Evolutionary conservation across 2,797 vertebrate genomes (phyloP).

Genomic region (Taenioides sp.): DNA sequence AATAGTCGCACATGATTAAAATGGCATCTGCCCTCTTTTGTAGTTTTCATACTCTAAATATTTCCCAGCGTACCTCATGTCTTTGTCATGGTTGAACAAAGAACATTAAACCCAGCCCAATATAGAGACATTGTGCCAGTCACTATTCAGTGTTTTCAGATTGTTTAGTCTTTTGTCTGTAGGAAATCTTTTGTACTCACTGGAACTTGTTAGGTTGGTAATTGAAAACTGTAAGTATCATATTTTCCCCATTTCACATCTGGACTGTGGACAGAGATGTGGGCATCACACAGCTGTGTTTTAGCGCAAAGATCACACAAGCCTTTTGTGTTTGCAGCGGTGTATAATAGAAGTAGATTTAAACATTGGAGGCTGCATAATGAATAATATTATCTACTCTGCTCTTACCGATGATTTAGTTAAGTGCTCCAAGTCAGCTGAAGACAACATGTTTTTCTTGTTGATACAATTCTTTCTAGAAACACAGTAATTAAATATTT

Average conservation of each 20-base stretch:
- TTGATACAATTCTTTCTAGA: background rate
- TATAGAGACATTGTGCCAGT: constrained; percentile 65
- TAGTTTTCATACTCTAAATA: constrained; percentile 48
- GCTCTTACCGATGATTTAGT: background rate
- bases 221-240: constrained; percentile 13
- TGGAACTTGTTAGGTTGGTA: constrained; percentile 7
- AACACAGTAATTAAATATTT: constrained; percentile 8
- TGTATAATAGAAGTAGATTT: constrained; percentile 18
- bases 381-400: background rate
- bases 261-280: constrained; percentile 29
- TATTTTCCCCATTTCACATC: constrained; percentile 28
- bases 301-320: constrained; percentile 25
- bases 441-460: background rate
- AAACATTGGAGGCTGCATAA: background rate
- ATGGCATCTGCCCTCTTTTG: constrained; percentile 33
- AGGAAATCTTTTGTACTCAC: constrained; percentile 17
- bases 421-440: background rate
- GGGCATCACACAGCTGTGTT: constrained; percentile 26
- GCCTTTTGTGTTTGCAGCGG: constrained; percentile 16
- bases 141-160: background rate
- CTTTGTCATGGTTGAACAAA: constrained; percentile 75
- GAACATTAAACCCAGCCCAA: constrained; percentile 48
- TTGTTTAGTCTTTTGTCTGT: background rate
- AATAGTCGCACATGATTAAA: background rate
- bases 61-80: constrained; percentile 77